Percentiles rank a stretch among this genome's conserved stretches.
Conservation (phyloP, 2,113 vertebrate species). For the Rhombomys opimus region DNA sequence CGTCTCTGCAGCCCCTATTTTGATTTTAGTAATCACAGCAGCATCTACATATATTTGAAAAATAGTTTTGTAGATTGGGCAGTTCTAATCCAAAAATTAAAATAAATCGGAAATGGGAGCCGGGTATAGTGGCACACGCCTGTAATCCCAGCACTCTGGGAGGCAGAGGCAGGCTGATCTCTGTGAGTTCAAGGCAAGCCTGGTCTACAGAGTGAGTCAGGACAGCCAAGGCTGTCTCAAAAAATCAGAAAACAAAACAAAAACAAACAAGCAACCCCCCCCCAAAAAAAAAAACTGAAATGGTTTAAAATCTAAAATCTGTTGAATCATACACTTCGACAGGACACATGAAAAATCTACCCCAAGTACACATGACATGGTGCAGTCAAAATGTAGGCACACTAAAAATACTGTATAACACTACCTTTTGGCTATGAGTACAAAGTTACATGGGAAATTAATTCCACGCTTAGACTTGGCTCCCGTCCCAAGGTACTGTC, state of each 20-base stretch:
- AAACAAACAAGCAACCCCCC: too few relatives aligned
- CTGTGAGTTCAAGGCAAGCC: too few relatives aligned
- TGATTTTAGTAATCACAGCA: constrained; percentile 56
- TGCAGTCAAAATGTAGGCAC: not conserved
- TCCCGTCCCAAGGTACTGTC: not conserved
- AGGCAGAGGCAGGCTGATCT: too few relatives aligned
- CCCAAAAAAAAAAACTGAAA: not conserved
- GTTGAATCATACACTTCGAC: not conserved
- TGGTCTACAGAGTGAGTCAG: too few relatives aligned
- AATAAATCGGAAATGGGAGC: too few relatives aligned
- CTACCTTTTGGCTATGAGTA: not conserved
- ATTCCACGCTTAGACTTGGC: not conserved
- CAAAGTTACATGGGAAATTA: not conserved
- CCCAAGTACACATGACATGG: not conserved
- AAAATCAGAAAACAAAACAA: not conserved
- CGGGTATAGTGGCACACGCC: too few relatives aligned
- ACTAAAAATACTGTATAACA: not conserved
- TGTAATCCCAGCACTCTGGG: too few relatives aligned
- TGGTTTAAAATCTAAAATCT: not conserved
- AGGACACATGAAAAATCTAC: not conserved
- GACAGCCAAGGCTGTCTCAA: too few relatives aligned
- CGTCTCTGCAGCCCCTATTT: not conserved
- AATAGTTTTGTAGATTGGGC: not conserved
- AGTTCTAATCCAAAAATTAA: not conserved
- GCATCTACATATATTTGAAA: constrained; percentile 35